Percentiles rank a stretch among this genome's conserved stretches.
Evolutionary conservation across 1,140 invertebrate genomes (phyloP).

Genomic region (Bombus fervidus): DNA sequence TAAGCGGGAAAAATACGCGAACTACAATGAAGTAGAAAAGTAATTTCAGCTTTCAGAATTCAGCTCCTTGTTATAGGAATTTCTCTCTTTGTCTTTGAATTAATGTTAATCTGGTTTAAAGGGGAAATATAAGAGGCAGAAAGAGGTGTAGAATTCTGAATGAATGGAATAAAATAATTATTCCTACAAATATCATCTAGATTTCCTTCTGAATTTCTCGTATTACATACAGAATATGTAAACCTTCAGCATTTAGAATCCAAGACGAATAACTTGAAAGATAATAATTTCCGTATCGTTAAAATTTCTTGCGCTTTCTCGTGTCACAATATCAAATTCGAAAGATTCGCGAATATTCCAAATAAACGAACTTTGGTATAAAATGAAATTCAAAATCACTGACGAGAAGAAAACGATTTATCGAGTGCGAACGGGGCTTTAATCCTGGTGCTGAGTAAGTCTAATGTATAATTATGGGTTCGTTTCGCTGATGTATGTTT

Average conservation of each 20-base stretch:
- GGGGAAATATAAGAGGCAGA: neutral
- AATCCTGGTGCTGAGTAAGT: neutral
- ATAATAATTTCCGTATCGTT: too few relatives aligned
- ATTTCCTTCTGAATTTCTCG: too few relatives aligned
- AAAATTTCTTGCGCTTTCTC: too few relatives aligned
- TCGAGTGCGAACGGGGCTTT: neutral
- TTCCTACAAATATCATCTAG: too few relatives aligned
- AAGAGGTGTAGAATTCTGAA: neutral
- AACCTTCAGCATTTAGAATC: too few relatives aligned
- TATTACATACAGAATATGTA: too few relatives aligned
- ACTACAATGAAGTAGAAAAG: neutral
- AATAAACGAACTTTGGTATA: neutral
- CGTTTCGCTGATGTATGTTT: neutral
- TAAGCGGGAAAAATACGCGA: neutral
- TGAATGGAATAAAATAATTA: too few relatives aligned
- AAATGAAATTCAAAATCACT: neutral
- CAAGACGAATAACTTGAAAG: too few relatives aligned
- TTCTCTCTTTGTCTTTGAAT: neutral
- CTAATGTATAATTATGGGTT: conserved; percentile 16
- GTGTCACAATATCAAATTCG: too few relatives aligned
- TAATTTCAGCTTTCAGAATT: neutral
- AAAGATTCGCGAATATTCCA: neutral
- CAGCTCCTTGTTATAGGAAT: neutral
- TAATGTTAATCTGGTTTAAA: neutral
- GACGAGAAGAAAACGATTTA: neutral